These are phyloP conservation scores for Chrysomela aeneicollis DNA, from an alignment of 2,888 invertebrate species.

Conservation along the genomic window DNA sequence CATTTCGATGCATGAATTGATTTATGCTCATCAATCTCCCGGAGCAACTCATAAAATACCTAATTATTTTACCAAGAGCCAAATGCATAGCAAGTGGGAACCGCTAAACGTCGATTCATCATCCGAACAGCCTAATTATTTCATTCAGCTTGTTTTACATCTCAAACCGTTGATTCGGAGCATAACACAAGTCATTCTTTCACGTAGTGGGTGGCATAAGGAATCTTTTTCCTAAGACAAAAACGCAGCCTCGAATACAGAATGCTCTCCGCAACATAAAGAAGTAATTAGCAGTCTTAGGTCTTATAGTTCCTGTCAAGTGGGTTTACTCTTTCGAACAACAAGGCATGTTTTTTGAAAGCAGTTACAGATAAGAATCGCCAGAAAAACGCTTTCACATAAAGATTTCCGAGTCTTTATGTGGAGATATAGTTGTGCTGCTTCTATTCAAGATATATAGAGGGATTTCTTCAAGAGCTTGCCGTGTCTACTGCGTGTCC, in stretches of 20 bases:
- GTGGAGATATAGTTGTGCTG: conserved; percentile 23
- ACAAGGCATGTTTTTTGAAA: conserved; percentile 52
- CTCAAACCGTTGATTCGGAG: conserved; percentile 34
- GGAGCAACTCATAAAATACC: conserved; percentile 1
- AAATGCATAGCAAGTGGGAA: conserved; percentile 25
- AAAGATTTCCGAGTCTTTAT: conserved; percentile 28
- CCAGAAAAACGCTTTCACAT: conserved; percentile 41
- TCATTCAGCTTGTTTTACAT: conserved; percentile 35
- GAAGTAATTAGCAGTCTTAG: conserved; percentile 59
- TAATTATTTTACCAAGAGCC: background rate
- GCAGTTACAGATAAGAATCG: conserved; percentile 50
- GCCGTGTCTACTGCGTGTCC: background rate
- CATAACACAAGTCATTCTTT: conserved; percentile 43
- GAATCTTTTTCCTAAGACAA: conserved; percentile 39
- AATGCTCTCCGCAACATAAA: conserved; percentile 54
- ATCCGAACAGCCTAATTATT: conserved; percentile 35
- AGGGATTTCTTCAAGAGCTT: background rate
- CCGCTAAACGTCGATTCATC: conserved; percentile 33
- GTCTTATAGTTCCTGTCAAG: conserved; percentile 59
- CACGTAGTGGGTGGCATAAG: conserved; percentile 43
- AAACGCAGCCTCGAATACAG: conserved; percentile 55
- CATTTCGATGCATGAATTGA: background rate
- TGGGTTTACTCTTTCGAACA: conserved; percentile 55
- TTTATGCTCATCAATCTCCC: background rate
- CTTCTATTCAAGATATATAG: conserved; percentile 7